phyloP scores from a whole-genome alignment of 2,888 invertebrate genomes.

The Sicus ferrugineus region DNA sequence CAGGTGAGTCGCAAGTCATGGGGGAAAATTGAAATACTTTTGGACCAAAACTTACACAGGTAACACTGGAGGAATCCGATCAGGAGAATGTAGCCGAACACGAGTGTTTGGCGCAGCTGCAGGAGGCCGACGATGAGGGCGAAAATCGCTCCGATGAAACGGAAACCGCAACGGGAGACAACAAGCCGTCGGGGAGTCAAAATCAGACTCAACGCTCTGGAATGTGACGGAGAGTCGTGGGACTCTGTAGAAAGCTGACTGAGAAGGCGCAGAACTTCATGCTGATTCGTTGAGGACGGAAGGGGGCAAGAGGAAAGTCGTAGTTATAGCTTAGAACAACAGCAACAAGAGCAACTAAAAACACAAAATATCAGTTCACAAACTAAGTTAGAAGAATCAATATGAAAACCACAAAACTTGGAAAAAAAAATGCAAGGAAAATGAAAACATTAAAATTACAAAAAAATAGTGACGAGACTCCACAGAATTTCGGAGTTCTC shows the following conservation, averaged over 20 bases:
- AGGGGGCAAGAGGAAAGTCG: background rate
- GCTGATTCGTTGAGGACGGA: slow-evolving; percentile 74
- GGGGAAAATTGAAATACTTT: background rate
- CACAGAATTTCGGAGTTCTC: slow-evolving; percentile 11
- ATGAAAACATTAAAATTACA: slow-evolving; percentile 26
- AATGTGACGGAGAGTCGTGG: slow-evolving; percentile 93
- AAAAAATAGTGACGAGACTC: slow-evolving; percentile 34
- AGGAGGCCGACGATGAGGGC: slow-evolving; percentile 39
- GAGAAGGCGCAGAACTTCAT: slow-evolving; percentile 90
- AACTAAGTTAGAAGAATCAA: slow-evolving; percentile 24
- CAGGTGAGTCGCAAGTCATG: slow-evolving; percentile 67
- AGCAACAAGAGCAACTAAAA: slow-evolving; percentile 42
- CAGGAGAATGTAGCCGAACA: slow-evolving; percentile 55
- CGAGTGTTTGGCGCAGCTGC: background rate
- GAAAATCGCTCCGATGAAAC: slow-evolving; percentile 37
- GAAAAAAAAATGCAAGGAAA: slow-evolving; percentile 35
- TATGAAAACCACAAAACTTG: slow-evolving; percentile 44
- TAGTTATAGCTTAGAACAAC: slow-evolving; percentile 39
- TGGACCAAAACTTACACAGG: slow-evolving; percentile 64
- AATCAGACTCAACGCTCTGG: slow-evolving; percentile 71
- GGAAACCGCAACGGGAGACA: slow-evolving; percentile 40
- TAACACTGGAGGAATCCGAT: slow-evolving; percentile 81
- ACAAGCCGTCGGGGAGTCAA: slow-evolving; percentile 65
- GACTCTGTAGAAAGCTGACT: slow-evolving; percentile 88
- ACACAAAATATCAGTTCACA: slow-evolving; percentile 15